Percentiles rank a stretch among this genome's conserved stretches.
Conservation (phyloP, 2,797 vertebrate genomes). For the Cyclopterus lumpus region DNA sequence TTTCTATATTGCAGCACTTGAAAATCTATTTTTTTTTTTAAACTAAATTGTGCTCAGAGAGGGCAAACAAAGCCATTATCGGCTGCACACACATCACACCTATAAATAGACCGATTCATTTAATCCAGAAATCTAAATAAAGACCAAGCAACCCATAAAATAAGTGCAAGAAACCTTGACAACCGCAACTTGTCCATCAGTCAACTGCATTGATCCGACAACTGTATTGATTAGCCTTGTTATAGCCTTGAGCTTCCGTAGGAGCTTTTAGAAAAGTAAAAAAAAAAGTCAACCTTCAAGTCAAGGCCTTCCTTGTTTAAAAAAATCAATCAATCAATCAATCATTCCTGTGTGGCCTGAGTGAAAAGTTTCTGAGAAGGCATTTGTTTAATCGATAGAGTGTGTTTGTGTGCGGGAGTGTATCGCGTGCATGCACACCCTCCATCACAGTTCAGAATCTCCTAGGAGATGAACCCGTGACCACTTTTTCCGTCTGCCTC, state of each 20-base stretch:
- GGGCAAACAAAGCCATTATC: slow-evolving; percentile 40
- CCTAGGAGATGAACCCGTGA: slow-evolving; percentile 46
- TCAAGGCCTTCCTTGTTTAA: slow-evolving; percentile 36
- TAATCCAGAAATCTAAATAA: slow-evolving; percentile 65
- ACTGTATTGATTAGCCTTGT: slow-evolving; percentile 67
- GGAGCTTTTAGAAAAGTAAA: slow-evolving; percentile 77
- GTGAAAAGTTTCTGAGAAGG: slow-evolving; percentile 38
- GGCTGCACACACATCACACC: slow-evolving; percentile 44
- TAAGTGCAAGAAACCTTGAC: slow-evolving; percentile 60
- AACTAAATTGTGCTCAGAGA: slow-evolving; percentile 36
- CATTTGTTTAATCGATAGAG: slow-evolving; percentile 54
- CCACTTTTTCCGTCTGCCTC: slow-evolving; percentile 32
- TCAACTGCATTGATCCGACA: slow-evolving; percentile 70
- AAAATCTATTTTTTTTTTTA: slow-evolving; percentile 61
- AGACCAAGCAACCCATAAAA: slow-evolving; percentile 63
- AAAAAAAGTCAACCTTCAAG: slow-evolving; percentile 60
- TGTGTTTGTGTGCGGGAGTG: slow-evolving; percentile 12
- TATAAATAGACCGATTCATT: slow-evolving; percentile 46
- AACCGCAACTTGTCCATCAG: slow-evolving; percentile 56
- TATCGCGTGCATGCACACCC: slow-evolving; percentile 31
- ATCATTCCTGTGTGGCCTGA: slow-evolving; percentile 4
- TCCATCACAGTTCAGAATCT: slow-evolving; percentile 35
- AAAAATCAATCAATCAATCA: too few species aligned
- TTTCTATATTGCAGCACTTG: slow-evolving; percentile 52
- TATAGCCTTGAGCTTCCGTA: slow-evolving; percentile 67